phyloP scores from a whole-genome alignment of 2,113 vertebrate genomes.

The Gallinago media region DNA sequence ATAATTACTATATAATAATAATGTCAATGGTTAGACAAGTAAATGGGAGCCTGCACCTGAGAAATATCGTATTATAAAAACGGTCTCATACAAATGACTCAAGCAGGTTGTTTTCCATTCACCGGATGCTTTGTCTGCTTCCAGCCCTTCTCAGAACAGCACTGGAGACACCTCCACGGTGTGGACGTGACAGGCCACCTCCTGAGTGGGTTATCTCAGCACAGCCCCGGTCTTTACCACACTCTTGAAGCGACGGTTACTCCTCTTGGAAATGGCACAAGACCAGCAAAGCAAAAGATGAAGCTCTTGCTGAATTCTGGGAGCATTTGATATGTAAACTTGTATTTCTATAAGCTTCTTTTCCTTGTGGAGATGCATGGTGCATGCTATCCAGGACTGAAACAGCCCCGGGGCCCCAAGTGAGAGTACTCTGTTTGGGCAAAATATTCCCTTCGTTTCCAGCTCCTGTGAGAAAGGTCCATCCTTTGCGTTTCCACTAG shows the following conservation, averaged over 20 bases:
- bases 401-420: not conserved
- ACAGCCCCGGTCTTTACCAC: not conserved
- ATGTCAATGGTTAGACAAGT: constrained; percentile 4
- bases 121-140: not conserved
- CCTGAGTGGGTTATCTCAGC: not conserved
- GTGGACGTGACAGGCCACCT: not conserved
- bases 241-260: not conserved
- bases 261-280: not conserved
- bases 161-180: not conserved
- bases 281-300: not conserved
- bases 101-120: not conserved
- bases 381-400: not conserved
- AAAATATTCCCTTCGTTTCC: not conserved
- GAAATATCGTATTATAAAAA: not conserved
- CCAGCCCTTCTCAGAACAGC: not conserved
- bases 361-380: not conserved
- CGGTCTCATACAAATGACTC: not conserved
- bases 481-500: not conserved
- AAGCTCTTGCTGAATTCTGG: not conserved
- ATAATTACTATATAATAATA: constrained; percentile 40
- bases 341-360: not conserved
- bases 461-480: not conserved
- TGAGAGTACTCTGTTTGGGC: not conserved
- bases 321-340: not conserved
- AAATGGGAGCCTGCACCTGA: not conserved